Base-by-base conservation (phyloP, 2,113 vertebrate species). In the Limanda limanda region DNA sequence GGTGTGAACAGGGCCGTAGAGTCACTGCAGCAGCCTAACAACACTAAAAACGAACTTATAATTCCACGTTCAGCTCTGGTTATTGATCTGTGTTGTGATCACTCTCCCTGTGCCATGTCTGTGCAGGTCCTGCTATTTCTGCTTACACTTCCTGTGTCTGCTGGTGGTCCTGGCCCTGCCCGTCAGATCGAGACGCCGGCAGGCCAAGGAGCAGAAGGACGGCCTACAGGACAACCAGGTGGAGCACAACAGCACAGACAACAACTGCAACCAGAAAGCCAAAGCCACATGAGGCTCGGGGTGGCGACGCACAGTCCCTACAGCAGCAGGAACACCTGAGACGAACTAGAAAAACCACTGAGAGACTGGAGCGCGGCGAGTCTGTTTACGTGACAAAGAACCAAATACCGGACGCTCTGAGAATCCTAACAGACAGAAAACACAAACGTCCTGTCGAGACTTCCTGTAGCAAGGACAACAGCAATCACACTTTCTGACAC, bases 91-190 rank as follows among this genome's bases (percentile, higher is more conserved):
- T 56, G 65, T n/a, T 15, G 20, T 21, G 13, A 1, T 15, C 9
- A 27, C 3, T 62, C 42, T 62, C 5, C 12, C 21, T 68, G 52
- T 76, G 59, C 2, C 20, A 64, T 83, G 10, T 85, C 81, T 59
- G 79, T 57, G 68, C 77, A 99, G 98, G 86, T 97, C 96, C 79
- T 99, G 98, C 95, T 97, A 95, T 92, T 99, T 93, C 92, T 95
- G 95, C 92, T 90, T 99, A 84, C 98, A 99, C 82, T 55, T 97
- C 68, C 79, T 91, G 77, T 95, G 96, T 72, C 84, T 98, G 79
- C 83, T 98, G 89, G 94, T 98, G 66, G 90, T 96, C 37, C 54
- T 96, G 57, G 86, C 93, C 62, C 90, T 98, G 21, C 97, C 97
- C 0, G 80, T 95, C 83, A 96, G 94, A 89, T 95, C 94, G 82